phyloP scores from a whole-genome alignment of 1,140 invertebrate species.

The Asbolus verrucosus region DNA sequence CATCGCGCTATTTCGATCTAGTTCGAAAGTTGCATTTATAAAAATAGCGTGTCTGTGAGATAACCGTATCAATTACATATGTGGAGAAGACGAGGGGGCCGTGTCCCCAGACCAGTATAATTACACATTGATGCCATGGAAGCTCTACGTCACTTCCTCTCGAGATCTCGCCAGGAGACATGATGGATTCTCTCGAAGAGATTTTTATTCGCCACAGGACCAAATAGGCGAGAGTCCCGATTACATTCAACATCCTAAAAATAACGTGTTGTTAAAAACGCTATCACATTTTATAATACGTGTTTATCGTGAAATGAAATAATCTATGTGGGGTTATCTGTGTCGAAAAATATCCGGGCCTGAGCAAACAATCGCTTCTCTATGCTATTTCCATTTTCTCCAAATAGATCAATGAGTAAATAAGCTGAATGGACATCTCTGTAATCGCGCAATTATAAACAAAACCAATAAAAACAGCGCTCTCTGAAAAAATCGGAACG shows the following conservation, averaged over 20 bases:
- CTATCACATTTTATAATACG: slow-evolving; percentile 47
- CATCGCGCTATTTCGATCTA: slow-evolving; percentile 20
- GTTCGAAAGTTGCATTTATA: slow-evolving; percentile 23
- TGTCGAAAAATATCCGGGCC: slow-evolving; percentile 53
- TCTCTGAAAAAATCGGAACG: slow-evolving; percentile 7
- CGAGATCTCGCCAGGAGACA: slow-evolving; percentile 34
- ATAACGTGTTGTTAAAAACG: slow-evolving; percentile 46
- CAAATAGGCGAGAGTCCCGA: slow-evolving; percentile 11
- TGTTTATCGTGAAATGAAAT: slow-evolving; percentile 49
- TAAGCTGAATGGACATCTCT: slow-evolving; percentile 27
- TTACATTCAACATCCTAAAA: slow-evolving; percentile 38
- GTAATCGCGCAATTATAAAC: slow-evolving; percentile 11
- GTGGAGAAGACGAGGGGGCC: slow-evolving; percentile 11
- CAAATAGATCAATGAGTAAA: slow-evolving; percentile 31
- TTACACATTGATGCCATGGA: slow-evolving; percentile 23
- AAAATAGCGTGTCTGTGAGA: slow-evolving; percentile 33
- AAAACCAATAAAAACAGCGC: slow-evolving; percentile 22
- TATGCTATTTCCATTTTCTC: slow-evolving; percentile 49
- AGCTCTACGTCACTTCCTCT: slow-evolving; percentile 35
- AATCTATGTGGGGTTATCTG: slow-evolving; percentile 52
- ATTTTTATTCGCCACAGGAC: slow-evolving; percentile 7
- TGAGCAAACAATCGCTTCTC: slow-evolving; percentile 52
- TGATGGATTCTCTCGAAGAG: background rate
- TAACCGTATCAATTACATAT: slow-evolving; percentile 34
- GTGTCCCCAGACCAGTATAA: slow-evolving; percentile 23